Evolutionary conservation across 2,797 vertebrate species (phyloP).

Genomic region (Kryptolebias ocellatus): DNA sequence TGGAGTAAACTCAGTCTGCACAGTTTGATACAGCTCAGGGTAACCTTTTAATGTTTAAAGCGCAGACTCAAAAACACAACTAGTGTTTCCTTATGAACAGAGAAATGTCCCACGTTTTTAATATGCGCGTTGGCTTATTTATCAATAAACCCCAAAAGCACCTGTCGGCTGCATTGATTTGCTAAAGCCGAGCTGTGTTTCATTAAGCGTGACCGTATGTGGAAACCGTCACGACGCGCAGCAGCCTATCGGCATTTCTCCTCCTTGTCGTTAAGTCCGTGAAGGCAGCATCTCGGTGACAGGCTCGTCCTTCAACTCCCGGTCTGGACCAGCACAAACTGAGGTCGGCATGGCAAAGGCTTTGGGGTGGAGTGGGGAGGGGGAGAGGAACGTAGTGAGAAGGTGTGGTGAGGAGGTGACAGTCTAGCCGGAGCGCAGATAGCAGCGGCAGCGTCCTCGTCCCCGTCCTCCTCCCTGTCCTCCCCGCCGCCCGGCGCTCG

Average conservation of each 20-base stretch:
- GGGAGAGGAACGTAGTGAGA: constrained; percentile 12
- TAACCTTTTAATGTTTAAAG: no score
- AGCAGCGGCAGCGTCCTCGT: constrained; percentile 2
- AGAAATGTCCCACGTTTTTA: no score
- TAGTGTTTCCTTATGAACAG: no score
- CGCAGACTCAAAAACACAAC: no score
- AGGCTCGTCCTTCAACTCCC: constrained; percentile 43
- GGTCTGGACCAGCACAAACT: constrained; percentile 52
- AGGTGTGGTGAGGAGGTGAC: constrained; percentile 50
- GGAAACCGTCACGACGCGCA: constrained; percentile 45
- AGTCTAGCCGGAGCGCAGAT: constrained; percentile 53
- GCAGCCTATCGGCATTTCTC: constrained; percentile 53
- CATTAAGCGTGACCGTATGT: constrained; percentile 42
- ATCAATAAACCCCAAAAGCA: background rate
- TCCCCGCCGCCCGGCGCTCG: constrained; percentile 7
- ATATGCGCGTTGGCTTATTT: background rate
- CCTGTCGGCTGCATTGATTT: background rate
- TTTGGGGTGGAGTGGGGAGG: constrained; percentile 18
- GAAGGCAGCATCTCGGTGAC: constrained; percentile 39
- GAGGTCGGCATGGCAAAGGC: constrained; percentile 57
- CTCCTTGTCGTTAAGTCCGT: constrained; percentile 16
- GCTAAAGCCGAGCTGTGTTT: constrained; percentile 12
- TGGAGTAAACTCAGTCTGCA: no score
- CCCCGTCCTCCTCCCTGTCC: background rate
- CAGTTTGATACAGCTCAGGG: no score